A percentile compares a stretch with the other conserved stretches of the same genome.
Evolutionary conservation across 2,797 vertebrate species (phyloP).

Genomic region (Eptatretus atami): DNA sequence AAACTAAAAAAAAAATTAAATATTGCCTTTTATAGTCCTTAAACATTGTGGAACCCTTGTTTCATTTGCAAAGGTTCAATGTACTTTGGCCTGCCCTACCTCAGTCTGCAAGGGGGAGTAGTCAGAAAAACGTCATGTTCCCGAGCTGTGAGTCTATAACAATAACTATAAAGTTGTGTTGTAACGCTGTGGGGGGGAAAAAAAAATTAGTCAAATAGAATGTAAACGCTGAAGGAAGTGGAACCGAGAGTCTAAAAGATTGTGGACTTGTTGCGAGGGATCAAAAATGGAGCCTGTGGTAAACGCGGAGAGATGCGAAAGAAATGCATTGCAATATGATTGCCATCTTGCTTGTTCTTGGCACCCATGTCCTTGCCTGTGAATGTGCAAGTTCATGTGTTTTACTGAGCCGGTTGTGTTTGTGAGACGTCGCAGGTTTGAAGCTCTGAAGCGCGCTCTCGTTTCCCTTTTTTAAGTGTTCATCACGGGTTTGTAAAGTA

Average conservation of each 20-base stretch:
- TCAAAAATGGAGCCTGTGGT: too few relatives aligned
- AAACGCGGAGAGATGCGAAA: too few relatives aligned
- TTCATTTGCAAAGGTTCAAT: constrained; percentile 99
- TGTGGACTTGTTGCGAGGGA: too few relatives aligned
- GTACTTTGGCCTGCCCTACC: constrained; percentile 99
- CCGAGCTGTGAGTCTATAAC: constrained; percentile 91
- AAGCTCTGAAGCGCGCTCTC: constrained; percentile 40
- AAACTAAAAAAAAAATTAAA: too few relatives aligned
- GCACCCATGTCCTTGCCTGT: too few relatives aligned
- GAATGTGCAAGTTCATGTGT: too few relatives aligned
- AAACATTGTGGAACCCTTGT: constrained; percentile 99
- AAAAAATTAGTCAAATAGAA: too few relatives aligned
- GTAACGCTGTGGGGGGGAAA: constrained; percentile 15
- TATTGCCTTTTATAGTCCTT: constrained; percentile 16
- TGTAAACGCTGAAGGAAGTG: too few relatives aligned
- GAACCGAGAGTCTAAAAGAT: too few relatives aligned
- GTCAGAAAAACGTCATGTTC: constrained; percentile 99
- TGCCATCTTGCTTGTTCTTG: too few relatives aligned
- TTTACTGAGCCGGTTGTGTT: too few relatives aligned
- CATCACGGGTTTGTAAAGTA: constrained; percentile 88
- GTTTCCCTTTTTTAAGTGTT: constrained; percentile 95
- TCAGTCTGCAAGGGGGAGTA: constrained; percentile 99
- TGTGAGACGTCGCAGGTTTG: constrained; percentile 39
- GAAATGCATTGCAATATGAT: too few relatives aligned
- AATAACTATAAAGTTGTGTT: constrained; percentile 98